Evolutionary conservation across 2,797 vertebrate genomes (phyloP).

Genomic region (Malacoraja senta): DNA sequence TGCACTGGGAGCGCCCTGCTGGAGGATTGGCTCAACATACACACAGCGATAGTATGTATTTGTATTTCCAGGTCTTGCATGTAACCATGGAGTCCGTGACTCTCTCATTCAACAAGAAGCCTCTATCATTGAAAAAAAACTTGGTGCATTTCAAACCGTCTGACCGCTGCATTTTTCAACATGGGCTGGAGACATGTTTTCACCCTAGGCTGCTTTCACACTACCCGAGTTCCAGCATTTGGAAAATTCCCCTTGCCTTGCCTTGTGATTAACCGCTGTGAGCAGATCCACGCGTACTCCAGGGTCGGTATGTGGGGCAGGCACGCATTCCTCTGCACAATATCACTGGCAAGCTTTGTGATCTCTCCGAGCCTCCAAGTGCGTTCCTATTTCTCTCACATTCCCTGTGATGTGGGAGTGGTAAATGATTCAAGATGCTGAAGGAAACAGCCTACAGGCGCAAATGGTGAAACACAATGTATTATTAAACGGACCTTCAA

Average conservation of each 20-base stretch:
- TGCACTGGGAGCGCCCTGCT: not conserved
- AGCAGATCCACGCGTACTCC: not conserved
- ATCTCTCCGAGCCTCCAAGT: not conserved
- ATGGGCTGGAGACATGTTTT: not conserved
- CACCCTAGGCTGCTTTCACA: not conserved
- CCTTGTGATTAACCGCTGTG: not conserved
- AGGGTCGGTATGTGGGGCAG: too few species aligned
- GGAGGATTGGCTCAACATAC: not conserved
- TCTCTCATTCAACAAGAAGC: not conserved
- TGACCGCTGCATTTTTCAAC: not conserved
- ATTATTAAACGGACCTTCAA: constrained; percentile 25
- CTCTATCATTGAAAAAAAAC: not conserved
- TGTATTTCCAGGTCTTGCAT: not conserved
- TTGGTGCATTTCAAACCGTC: not conserved
- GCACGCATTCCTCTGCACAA: too few species aligned
- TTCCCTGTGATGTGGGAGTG: not conserved
- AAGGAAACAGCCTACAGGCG: constrained; percentile 1
- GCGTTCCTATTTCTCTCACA: not conserved
- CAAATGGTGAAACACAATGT: constrained; percentile 26
- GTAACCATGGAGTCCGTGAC: not conserved
- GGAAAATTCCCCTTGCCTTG: not conserved
- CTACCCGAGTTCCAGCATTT: not conserved
- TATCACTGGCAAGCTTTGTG: not conserved
- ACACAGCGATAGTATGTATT: not conserved
- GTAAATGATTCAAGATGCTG: constrained; percentile 30